phyloP scores from a whole-genome alignment of 2,888 invertebrate genomes.

The Hydrotaea cyrtoneurina region DNA sequence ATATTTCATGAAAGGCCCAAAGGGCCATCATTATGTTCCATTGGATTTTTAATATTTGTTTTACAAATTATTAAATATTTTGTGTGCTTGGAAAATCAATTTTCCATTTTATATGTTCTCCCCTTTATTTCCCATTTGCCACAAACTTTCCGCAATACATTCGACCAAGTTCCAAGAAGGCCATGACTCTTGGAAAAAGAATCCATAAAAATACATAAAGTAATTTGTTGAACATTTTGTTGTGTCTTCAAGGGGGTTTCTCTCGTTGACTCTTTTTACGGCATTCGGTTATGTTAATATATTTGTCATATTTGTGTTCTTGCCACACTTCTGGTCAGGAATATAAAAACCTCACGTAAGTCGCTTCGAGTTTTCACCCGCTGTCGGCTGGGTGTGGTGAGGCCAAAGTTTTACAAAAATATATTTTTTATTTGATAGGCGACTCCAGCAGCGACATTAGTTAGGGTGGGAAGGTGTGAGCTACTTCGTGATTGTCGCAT shows the following conservation, averaged over 20 bases:
- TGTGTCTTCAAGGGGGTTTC: constrained; percentile 1
- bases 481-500: constrained; percentile 3
- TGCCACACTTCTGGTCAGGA: constrained; percentile 40
- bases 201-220: not conserved
- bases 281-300: constrained; percentile 16
- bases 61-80: not conserved
- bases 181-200: not conserved
- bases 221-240: constrained; percentile 27
- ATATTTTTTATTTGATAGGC: constrained; percentile 35
- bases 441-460: constrained; percentile 20
- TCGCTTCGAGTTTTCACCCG: not conserved
- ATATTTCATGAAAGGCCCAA: not conserved
- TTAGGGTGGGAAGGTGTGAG: not conserved
- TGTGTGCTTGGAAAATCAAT: not conserved
- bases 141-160: not conserved
- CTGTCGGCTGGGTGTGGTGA: not conserved
- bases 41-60: not conserved
- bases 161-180: no score
- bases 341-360: constrained; percentile 33
- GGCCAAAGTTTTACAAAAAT: constrained; percentile 34
- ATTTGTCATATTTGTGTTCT: constrained; percentile 49
- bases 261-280: not conserved
- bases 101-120: not conserved
- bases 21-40: not conserved
- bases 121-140: not conserved